These are phyloP conservation scores for Lithophane leautieri DNA, from an alignment of 2,888 invertebrate species.

Conservation along the genomic window DNA sequence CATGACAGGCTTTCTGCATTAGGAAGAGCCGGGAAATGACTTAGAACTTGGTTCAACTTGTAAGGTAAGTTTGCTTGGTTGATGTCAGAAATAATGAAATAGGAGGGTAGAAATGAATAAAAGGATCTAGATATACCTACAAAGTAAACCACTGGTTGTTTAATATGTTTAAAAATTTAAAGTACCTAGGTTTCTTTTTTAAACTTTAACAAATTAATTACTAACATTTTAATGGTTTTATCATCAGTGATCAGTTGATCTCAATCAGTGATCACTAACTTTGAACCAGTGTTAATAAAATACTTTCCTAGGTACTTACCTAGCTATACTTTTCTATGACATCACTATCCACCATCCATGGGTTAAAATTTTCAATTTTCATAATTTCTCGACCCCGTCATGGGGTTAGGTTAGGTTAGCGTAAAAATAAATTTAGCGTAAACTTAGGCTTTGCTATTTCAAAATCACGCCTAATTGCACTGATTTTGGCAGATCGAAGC, in stretches of 20 bases:
- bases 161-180: too few relatives aligned
- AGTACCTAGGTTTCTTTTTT: too few relatives aligned
- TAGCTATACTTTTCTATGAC: neutral
- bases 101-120: neutral
- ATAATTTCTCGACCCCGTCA: neutral
- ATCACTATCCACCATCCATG: neutral
- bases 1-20: slow-evolving; percentile 63
- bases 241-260: neutral
- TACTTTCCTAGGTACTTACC: neutral
- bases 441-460: too few relatives aligned
- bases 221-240: neutral
- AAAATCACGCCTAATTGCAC: neutral
- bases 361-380: neutral
- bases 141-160: too few relatives aligned
- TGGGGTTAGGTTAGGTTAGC: too few relatives aligned
- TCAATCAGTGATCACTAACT: neutral
- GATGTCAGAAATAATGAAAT: neutral
- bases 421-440: neutral
- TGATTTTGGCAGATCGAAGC: neutral
- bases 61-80: neutral
- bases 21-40: slow-evolving; percentile 28
- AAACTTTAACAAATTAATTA: neutral
- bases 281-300: neutral
- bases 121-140: neutral
- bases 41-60: slow-evolving; percentile 25